Evolutionary conservation across 2,888 invertebrate species (phyloP).

Genomic region (Drosophila quinaria): DNA sequence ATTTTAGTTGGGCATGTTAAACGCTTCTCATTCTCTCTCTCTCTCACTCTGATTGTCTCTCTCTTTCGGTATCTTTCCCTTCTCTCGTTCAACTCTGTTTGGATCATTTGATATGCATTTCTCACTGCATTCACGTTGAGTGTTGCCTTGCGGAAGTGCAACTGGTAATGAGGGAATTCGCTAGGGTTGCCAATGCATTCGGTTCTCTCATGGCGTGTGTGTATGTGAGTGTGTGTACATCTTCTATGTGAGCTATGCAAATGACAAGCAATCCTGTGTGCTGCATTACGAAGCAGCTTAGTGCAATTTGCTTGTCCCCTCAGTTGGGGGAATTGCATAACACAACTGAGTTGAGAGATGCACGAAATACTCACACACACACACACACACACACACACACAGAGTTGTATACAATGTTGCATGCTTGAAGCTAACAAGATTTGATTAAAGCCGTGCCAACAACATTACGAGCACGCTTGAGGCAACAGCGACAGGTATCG

Average conservation of each 20-base stretch:
- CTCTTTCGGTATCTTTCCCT: too few relatives aligned
- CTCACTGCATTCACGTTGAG: too few relatives aligned
- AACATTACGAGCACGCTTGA: constrained; percentile 19
- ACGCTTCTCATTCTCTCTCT: too few relatives aligned
- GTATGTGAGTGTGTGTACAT: constrained; percentile 5
- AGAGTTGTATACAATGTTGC: constrained; percentile 13
- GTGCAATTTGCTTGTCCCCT: constrained; percentile 36
- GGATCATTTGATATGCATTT: too few relatives aligned
- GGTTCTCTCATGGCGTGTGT: not conserved
- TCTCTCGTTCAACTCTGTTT: too few relatives aligned
- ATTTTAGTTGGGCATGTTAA: too few relatives aligned
- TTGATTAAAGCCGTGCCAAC: constrained; percentile 50
- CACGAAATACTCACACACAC: constrained; percentile 2
- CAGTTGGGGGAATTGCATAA: constrained; percentile 39
- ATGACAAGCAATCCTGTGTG: constrained; percentile 30
- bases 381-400: not conserved
- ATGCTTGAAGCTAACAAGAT: constrained; percentile 39
- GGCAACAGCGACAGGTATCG: constrained; percentile 37
- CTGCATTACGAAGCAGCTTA: constrained; percentile 48
- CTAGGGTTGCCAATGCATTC: too few relatives aligned
- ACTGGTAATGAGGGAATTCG: too few relatives aligned
- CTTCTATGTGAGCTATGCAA: constrained; percentile 37
- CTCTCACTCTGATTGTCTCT: too few relatives aligned
- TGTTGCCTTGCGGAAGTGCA: too few relatives aligned
- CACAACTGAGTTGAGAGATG: constrained; percentile 20